These are phyloP conservation scores for Brachypterus glaber DNA, from an alignment of 2,888 invertebrate genomes.

Conservation along the genomic window DNA sequence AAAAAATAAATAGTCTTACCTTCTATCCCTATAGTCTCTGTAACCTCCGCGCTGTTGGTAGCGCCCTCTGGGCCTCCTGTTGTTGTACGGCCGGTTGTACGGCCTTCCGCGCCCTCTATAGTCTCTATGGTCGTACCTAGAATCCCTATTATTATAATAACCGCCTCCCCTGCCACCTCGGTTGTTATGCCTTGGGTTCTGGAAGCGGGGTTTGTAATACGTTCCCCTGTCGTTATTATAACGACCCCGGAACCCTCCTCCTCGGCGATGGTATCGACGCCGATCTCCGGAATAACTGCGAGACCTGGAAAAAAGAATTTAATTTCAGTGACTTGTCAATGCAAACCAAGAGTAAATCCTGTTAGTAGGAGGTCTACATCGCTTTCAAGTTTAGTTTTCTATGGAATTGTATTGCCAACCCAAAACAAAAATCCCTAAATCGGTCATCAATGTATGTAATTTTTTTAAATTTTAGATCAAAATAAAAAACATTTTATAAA, in stretches of 20 bases:
- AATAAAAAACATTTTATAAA: too few relatives aligned
- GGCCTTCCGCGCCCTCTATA: constrained; percentile 37
- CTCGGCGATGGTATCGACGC: constrained; percentile 35
- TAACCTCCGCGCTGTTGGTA: constrained; percentile 42
- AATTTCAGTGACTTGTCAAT: too few relatives aligned
- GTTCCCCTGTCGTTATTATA: constrained; percentile 65
- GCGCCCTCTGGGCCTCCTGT: constrained; percentile 32
- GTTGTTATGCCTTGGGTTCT: constrained; percentile 48
- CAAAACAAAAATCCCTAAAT: too few relatives aligned
- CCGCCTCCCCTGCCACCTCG: constrained; percentile 36
- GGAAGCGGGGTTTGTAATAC: constrained; percentile 71
- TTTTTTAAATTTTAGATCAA: too few relatives aligned
- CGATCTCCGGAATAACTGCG: constrained; percentile 48
- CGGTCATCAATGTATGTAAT: too few relatives aligned
- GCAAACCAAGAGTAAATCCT: too few relatives aligned
- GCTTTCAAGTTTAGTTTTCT: too few relatives aligned
- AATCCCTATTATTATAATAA: constrained; percentile 37
- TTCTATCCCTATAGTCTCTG: constrained; percentile 58
- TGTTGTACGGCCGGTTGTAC: constrained; percentile 30
- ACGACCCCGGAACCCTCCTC: constrained; percentile 37
- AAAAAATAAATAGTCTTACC: constrained; percentile 5
- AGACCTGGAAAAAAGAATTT: too few relatives aligned
- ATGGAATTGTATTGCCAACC: too few relatives aligned
- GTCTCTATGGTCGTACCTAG: constrained; percentile 35
- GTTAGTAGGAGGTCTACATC: too few relatives aligned